These are phyloP conservation scores for Solenopsis fugax DNA, from an alignment of 1,140 invertebrate genomes.

Conservation along the genomic window DNA sequence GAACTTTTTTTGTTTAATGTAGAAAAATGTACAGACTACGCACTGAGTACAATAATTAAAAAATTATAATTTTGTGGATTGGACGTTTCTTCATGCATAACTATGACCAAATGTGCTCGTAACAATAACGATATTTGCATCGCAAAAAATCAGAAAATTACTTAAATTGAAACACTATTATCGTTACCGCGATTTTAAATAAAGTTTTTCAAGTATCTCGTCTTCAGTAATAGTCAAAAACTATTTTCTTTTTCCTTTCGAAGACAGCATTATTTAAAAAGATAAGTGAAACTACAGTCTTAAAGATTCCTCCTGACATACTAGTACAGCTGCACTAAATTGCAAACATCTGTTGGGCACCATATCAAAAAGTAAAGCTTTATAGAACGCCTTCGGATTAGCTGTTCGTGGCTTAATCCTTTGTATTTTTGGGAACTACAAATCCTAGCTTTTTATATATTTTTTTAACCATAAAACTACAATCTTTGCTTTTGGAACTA, in stretches of 20 bases:
- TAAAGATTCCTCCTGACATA: neutral
- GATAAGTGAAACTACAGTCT: neutral
- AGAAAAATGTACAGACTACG: too few relatives aligned
- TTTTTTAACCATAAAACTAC: neutral
- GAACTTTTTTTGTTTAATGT: too few relatives aligned
- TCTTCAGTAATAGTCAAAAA: neutral
- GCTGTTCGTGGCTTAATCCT: neutral
- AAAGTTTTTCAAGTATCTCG: neutral
- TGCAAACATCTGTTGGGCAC: constrained; percentile 3
- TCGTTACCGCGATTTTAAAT: neutral
- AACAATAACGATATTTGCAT: neutral
- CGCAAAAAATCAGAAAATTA: neutral
- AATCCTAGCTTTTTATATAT: neutral
- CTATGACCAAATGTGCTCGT: too few relatives aligned
- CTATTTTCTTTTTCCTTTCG: neutral
- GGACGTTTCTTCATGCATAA: too few relatives aligned
- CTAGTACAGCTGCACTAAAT: neutral
- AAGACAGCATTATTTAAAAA: neutral
- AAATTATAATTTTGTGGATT: too few relatives aligned
- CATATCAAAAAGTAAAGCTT: neutral
- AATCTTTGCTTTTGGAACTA: neutral
- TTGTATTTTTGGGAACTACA: neutral
- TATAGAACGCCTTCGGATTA: neutral
- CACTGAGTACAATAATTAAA: too few relatives aligned
- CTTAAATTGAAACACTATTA: neutral